phyloP scores from a whole-genome alignment of 1,140 invertebrate species.

The Pseudomyrmex pallidus region DNA sequence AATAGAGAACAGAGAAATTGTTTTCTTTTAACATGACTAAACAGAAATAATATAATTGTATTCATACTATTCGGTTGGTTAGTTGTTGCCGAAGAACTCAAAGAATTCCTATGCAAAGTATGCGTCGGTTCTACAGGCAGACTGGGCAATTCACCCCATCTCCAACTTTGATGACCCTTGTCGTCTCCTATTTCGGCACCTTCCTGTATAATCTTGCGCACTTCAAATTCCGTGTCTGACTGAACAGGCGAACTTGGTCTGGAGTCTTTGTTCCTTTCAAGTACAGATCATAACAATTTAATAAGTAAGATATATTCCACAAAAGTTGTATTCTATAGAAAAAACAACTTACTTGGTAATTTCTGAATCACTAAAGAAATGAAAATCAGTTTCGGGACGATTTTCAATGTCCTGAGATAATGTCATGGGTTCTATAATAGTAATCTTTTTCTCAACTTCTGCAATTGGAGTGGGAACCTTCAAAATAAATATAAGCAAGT shows the following conservation, averaged over 20 bases:
- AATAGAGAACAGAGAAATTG: not conserved
- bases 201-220: conserved; percentile 87
- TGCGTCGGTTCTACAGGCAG: conserved; percentile 78
- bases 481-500: conserved; percentile 59
- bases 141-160: conserved; percentile 97
- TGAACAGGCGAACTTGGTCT: conserved; percentile 93
- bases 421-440: conserved; percentile 39
- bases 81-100: conserved; percentile 71
- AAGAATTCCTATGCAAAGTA: conserved; percentile 75
- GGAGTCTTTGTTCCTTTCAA: conserved; percentile 87
- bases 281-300: conserved; percentile 9
- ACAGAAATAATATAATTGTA: conserved; percentile 15
- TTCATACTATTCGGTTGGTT: conserved; percentile 78
- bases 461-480: conserved; percentile 76
- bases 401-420: conserved; percentile 58
- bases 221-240: conserved; percentile 97
- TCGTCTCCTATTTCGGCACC: conserved; percentile 85
- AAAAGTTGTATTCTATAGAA: not conserved
- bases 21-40: conserved; percentile 18
- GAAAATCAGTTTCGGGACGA: conserved; percentile 88
- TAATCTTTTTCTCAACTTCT: conserved; percentile 73
- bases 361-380: conserved; percentile 97
- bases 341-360: conserved; percentile 87
- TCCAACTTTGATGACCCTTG: conserved; percentile 91
- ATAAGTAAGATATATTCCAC: not conserved